Conservation (phyloP, 2,888 invertebrate species). For the Sesia apiformis region DNA sequence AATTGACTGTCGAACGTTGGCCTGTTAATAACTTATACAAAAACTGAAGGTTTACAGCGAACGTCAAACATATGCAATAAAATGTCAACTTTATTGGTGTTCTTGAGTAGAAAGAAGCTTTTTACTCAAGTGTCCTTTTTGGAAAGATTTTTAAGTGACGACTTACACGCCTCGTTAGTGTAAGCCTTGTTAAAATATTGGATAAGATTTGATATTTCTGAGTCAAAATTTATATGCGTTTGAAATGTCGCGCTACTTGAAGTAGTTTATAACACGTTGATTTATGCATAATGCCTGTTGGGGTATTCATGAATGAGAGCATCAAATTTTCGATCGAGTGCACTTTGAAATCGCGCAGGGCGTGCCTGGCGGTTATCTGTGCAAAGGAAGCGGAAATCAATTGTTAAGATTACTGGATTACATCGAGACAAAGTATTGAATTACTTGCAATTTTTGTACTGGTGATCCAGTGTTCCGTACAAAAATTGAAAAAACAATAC, state of each 20-base stretch:
- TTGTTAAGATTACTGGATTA: slow-evolving; percentile 45
- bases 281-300: slow-evolving; percentile 7
- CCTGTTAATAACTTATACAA: slow-evolving; percentile 47
- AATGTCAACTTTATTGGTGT: slow-evolving; percentile 60
- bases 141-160: slow-evolving; percentile 16
- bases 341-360: slow-evolving; percentile 32
- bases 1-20: slow-evolving; percentile 37
- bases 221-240: too few species aligned
- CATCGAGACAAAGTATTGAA: slow-evolving; percentile 38
- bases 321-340: slow-evolving; percentile 16
- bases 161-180: slow-evolving; percentile 14
- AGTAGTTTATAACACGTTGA: too few species aligned
- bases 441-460: slow-evolving; percentile 17
- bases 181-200: neutral
- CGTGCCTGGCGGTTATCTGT: slow-evolving; percentile 51
- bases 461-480: too few species aligned
- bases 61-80: slow-evolving; percentile 47
- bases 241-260: too few species aligned
- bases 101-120: slow-evolving; percentile 32
- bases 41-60: neutral
- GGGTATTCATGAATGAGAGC: slow-evolving; percentile 6
- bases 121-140: slow-evolving; percentile 28
- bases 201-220: too few species aligned
- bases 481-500: too few species aligned
- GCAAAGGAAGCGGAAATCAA: slow-evolving; percentile 62